Evolutionary conservation across 2,113 vertebrate species (phyloP).

Genomic region (Pelusios castaneus): DNA sequence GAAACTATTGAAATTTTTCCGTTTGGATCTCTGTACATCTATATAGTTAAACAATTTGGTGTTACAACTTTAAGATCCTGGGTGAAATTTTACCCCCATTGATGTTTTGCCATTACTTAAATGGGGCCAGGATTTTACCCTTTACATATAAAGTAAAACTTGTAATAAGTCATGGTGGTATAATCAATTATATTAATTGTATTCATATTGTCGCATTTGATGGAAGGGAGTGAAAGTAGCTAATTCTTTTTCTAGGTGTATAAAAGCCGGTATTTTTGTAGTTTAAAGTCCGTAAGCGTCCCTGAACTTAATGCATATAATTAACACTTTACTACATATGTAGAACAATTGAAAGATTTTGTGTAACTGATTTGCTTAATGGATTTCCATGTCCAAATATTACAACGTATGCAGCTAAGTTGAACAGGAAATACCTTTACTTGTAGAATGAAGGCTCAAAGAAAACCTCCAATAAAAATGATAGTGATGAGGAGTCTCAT

Average conservation of each 20-base stretch:
- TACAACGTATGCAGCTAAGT: neutral
- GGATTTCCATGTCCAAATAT: neutral
- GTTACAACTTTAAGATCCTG: neutral
- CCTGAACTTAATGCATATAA: neutral
- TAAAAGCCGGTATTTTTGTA: neutral
- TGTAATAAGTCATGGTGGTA: neutral
- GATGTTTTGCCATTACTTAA: neutral
- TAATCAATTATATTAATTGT: neutral
- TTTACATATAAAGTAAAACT: neutral
- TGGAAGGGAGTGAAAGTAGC: neutral
- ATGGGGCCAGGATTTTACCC: neutral
- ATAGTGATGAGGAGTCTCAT: slow-evolving; percentile 84
- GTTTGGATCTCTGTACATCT: neutral
- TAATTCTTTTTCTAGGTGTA: neutral
- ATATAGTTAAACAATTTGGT: neutral
- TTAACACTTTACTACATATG: neutral
- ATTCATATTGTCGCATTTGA: neutral
- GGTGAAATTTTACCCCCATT: neutral
- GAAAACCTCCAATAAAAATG: slow-evolving; percentile 77
- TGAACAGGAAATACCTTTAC: neutral
- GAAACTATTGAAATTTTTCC: neutral
- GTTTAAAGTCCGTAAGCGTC: neutral
- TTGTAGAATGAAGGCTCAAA: slow-evolving; percentile 83
- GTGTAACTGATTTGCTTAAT: neutral
- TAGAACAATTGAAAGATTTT: neutral